Conservation (phyloP, 2,888 invertebrate species). For the Alloplasta piceator region DNA sequence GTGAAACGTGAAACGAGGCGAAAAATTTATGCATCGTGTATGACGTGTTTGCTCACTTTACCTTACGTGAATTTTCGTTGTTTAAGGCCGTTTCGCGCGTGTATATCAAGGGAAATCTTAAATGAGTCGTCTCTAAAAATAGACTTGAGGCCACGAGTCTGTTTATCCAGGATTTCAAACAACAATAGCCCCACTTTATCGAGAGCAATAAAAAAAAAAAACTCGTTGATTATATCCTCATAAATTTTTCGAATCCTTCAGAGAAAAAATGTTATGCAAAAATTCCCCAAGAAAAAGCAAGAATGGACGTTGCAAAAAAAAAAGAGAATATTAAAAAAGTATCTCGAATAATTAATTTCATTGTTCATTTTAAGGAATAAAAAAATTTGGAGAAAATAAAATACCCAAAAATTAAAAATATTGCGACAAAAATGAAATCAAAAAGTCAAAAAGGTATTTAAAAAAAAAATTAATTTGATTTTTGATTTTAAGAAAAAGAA, state of each 20-base stretch:
- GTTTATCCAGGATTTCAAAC: constrained; percentile 29
- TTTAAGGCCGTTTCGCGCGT: constrained; percentile 11
- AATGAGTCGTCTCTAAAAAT: constrained; percentile 63
- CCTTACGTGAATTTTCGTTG: constrained; percentile 33
- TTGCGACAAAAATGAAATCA: no score
- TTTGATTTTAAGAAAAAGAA: no score
- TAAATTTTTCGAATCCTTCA: no score
- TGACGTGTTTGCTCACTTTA: constrained; percentile 3
- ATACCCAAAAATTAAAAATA: no score
- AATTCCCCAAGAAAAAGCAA: constrained; percentile 2
- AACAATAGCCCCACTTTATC: not conserved
- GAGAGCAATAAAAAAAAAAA: not conserved
- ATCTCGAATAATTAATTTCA: no score
- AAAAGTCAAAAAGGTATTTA: no score
- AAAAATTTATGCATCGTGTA: constrained; percentile 28
- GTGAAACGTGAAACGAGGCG: not conserved
- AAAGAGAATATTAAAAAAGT: no score
- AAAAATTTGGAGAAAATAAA: no score
- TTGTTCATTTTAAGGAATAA: no score
- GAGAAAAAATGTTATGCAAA: not conserved
- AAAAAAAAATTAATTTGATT: no score
- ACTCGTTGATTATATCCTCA: no score
- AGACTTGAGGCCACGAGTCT: constrained; percentile 47
- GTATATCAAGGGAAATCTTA: constrained; percentile 20
- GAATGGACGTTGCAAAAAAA: not conserved